Evolutionary conservation across 2,113 vertebrate genomes (phyloP).

Genomic region (Illadopsis cleaveri): DNA sequence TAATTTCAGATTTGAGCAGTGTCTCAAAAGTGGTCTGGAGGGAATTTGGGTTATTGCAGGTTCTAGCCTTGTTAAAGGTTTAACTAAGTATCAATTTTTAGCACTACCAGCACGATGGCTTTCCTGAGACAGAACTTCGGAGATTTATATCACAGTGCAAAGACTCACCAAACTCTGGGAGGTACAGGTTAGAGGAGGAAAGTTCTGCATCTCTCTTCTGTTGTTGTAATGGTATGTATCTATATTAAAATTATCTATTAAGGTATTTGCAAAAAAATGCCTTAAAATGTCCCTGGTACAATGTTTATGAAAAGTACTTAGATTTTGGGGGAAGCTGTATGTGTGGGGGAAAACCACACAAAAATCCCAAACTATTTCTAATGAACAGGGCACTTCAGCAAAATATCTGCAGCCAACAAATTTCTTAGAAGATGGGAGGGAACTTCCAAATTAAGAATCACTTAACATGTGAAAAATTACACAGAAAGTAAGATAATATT

Average conservation of each 20-base stretch:
- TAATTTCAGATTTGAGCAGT: not conserved
- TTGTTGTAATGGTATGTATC: conserved; percentile 73
- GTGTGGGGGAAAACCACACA: not conserved
- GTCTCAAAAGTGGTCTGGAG: not conserved
- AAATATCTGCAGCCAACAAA: not conserved
- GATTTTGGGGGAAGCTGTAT: not conserved
- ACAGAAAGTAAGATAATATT: not conserved
- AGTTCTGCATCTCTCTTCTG: conserved; percentile 70
- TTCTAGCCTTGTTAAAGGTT: not conserved
- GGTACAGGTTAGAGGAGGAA: conserved; percentile 79
- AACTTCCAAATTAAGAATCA: not conserved
- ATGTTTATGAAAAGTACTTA: not conserved
- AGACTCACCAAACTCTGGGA: conserved; percentile 84
- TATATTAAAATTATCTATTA: not conserved
- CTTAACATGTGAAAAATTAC: not conserved
- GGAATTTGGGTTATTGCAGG: not conserved
- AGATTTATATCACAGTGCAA: conserved; percentile 86
- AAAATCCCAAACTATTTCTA: not conserved
- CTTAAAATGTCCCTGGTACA: not conserved
- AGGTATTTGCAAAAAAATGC: not conserved
- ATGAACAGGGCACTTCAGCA: not conserved
- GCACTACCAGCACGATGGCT: conserved; percentile 86
- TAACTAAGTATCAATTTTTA: conserved; percentile 49
- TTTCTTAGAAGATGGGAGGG: not conserved
- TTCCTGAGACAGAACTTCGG: conserved; percentile 82